These are phyloP conservation scores for Papilio dardanus DNA, from an alignment of 1,140 invertebrate genomes.

Conservation along the genomic window DNA sequence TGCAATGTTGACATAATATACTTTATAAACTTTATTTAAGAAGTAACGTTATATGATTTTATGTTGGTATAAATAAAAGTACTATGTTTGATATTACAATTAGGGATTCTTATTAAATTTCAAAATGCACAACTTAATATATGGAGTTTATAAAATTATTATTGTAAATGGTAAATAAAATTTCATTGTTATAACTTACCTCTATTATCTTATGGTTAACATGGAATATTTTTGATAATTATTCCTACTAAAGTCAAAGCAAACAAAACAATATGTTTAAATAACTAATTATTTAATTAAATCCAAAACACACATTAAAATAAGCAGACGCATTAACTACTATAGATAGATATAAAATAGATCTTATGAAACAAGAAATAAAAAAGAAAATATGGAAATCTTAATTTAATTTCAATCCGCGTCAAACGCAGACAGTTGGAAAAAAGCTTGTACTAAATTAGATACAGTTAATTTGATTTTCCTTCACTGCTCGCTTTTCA, in stretches of 20 bases:
- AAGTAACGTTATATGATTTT: background rate
- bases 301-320: too few species aligned
- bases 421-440: too few species aligned
- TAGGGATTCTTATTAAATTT: background rate
- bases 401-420: too few species aligned
- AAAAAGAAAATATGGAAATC: too few species aligned
- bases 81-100: background rate
- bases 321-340: too few species aligned
- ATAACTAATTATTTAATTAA: too few species aligned
- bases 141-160: background rate
- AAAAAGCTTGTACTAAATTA: background rate
- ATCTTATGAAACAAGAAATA: too few species aligned
- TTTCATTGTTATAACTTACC: background rate
- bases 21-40: background rate
- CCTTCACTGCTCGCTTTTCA: too few species aligned
- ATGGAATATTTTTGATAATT: background rate
- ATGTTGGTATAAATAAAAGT: background rate
- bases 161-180: background rate
- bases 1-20: background rate
- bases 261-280: too few species aligned
- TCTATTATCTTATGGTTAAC: background rate
- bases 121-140: background rate
- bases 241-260: background rate
- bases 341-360: too few species aligned
- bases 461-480: too few species aligned